A percentile compares a stretch with the other conserved stretches of the same genome.
Conservation (phyloP, 2,797 vertebrate genomes). For the Apogon talboti region DNA sequence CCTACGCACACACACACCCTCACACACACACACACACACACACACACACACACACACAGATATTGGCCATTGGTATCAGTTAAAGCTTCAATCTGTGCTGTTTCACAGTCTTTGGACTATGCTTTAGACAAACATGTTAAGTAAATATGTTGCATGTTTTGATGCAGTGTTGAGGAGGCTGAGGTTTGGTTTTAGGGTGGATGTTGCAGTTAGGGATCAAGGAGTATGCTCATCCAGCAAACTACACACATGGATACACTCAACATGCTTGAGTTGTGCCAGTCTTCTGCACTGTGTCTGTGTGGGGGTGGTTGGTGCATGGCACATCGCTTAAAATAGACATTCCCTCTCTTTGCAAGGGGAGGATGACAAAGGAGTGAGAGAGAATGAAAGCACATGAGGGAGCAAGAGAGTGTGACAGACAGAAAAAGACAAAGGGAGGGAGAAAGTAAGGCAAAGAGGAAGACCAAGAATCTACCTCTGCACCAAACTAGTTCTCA, state of each 20-base stretch:
- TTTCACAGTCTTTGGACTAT: constrained; percentile 12
- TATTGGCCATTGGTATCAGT: constrained; percentile 24
- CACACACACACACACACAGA: too few species aligned
- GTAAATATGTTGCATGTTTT: constrained; percentile 52
- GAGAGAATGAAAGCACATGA: constrained; percentile 66
- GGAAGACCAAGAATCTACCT: constrained; percentile 44
- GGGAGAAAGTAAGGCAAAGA: constrained; percentile 25
- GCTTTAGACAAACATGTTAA: constrained; percentile 36
- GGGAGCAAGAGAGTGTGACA: constrained; percentile 62
- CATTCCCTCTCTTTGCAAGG: constrained; percentile 76
- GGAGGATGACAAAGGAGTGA: constrained; percentile 78
- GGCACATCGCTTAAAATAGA: constrained; percentile 84
- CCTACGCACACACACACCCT: too few species aligned
- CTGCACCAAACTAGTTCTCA: constrained; percentile 48
- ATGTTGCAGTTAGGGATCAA: constrained; percentile 23
- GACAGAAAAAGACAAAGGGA: constrained; percentile 52
- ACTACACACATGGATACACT: constrained; percentile 40
- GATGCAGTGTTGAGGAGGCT: constrained; percentile 32
- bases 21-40: too few species aligned
- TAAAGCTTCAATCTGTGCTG: constrained; percentile 6
- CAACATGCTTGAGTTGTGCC: constrained; percentile 69
- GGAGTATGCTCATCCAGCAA: constrained; percentile 26
- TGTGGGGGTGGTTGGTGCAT: constrained; percentile 79
- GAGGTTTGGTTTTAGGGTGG: constrained; percentile 20
- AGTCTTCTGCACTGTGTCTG: constrained; percentile 63